phyloP scores from a whole-genome alignment of 2,888 invertebrate species.

The Nomada ferruginata region DNA sequence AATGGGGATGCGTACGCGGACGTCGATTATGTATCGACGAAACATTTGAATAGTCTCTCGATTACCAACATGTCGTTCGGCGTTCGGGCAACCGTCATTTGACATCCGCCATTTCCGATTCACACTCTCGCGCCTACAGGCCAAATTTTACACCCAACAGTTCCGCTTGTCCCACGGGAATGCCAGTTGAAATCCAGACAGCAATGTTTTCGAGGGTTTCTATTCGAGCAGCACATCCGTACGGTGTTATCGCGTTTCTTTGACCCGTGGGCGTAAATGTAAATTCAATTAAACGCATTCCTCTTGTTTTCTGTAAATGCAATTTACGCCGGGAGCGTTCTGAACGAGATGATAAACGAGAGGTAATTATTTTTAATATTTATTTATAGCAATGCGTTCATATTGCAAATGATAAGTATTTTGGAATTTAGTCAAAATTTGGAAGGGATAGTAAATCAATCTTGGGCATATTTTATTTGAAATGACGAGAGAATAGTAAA shows the following conservation, averaged over 20 bases:
- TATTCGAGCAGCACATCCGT: constrained; percentile 21
- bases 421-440: too few relatives aligned
- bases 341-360: too few relatives aligned
- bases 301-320: neutral
- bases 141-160: constrained; percentile 64
- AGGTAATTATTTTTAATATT: too few relatives aligned
- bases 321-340: too few relatives aligned
- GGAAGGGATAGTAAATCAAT: too few relatives aligned
- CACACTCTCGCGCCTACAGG: constrained; percentile 24
- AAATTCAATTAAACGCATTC: constrained; percentile 1
- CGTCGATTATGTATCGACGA: constrained; percentile 69
- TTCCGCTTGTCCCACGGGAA: constrained; percentile 63
- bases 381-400: too few relatives aligned
- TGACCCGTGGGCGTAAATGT: neutral
- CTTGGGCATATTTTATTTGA: too few relatives aligned
- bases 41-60: constrained; percentile 73
- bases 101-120: constrained; percentile 62
- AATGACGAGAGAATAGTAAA: too few relatives aligned
- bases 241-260: constrained; percentile 11
- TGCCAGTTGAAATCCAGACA: constrained; percentile 67
- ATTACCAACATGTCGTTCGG: constrained; percentile 69
- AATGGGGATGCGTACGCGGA: constrained; percentile 43
- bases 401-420: too few relatives aligned
- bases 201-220: constrained; percentile 59
- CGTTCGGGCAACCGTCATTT: constrained; percentile 56